Evolutionary conservation across 2,888 invertebrate species (phyloP).

Genomic region (Ecdyonurus torrentis): DNA sequence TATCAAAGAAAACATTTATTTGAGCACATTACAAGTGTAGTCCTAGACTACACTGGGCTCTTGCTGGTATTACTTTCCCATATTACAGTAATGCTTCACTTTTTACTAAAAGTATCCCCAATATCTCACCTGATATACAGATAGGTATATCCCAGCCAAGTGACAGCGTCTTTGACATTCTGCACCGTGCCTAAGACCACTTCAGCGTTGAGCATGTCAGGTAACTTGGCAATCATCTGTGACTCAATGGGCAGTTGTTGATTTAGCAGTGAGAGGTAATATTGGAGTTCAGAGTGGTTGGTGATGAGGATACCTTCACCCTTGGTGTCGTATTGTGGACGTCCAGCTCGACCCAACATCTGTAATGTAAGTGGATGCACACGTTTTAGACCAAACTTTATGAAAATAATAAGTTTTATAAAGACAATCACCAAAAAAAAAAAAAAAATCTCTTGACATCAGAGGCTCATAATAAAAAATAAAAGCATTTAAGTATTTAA

Average conservation of each 20-base stretch:
- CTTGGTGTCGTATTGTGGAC: conserved; percentile 97
- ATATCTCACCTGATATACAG: conserved; percentile 63
- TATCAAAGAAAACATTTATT: no score
- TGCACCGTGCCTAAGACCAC: conserved; percentile 89
- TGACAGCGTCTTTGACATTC: conserved; percentile 77
- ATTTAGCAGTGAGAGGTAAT: conserved; percentile 91
- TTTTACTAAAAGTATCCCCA: no score
- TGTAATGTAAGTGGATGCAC: conserved; percentile 19
- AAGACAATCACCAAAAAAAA: neutral
- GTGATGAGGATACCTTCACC: conserved; percentile 95
- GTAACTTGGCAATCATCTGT: conserved; percentile 79
- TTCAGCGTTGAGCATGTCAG: conserved; percentile 97
- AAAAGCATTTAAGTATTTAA: no score
- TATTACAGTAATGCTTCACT: no score
- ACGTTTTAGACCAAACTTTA: conserved; percentile 6
- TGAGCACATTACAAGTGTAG: no score
- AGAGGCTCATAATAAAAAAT: no score
- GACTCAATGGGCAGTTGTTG: conserved; percentile 98
- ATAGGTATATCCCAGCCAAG: conserved; percentile 93
- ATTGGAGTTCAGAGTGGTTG: conserved; percentile 96
- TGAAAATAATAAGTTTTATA: neutral
- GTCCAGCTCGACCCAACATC: conserved; percentile 95
- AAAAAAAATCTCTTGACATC: neutral
- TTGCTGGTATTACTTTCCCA: no score
- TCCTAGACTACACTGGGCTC: no score